These are phyloP conservation scores for Mythimna loreyi DNA, from an alignment of 2,888 invertebrate species.

Conservation along the genomic window DNA sequence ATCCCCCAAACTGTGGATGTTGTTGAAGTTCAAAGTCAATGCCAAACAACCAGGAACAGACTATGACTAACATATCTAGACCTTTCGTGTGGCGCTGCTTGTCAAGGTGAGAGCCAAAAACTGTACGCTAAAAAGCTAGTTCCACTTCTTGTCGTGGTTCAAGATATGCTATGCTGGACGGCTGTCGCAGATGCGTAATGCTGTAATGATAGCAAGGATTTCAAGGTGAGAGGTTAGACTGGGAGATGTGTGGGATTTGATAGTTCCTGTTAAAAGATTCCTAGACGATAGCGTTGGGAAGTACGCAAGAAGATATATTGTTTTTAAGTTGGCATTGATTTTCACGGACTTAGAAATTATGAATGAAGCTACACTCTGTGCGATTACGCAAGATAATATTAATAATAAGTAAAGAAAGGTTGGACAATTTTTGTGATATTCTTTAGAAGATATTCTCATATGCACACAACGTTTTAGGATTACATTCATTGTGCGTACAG, in stretches of 20 bases:
- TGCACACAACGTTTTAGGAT: too few relatives aligned
- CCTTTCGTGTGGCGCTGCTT: slow-evolving; percentile 6
- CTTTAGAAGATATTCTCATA: background rate
- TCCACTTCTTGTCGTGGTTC: background rate
- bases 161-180: slow-evolving; percentile 6
- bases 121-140: slow-evolving; percentile 6
- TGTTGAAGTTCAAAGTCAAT: slow-evolving; percentile 73
- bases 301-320: background rate
- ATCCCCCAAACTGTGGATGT: slow-evolving; percentile 62
- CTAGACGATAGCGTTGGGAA: background rate
- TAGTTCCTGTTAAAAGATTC: slow-evolving; percentile 32
- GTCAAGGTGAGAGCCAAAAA: background rate
- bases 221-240: slow-evolving; percentile 51
- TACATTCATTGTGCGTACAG: too few relatives aligned
- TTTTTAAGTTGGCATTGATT: background rate
- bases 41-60: slow-evolving; percentile 61
- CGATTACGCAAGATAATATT: too few relatives aligned
- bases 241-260: slow-evolving; percentile 27
- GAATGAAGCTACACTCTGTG: background rate
- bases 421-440: too few relatives aligned
- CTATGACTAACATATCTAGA: slow-evolving; percentile 8
- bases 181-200: slow-evolving; percentile 11
- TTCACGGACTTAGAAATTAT: background rate
- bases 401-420: too few relatives aligned
- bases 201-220: slow-evolving; percentile 18